phyloP scores from a whole-genome alignment of 2,888 invertebrate genomes.

The Pachliopta kotzebuea region DNA sequence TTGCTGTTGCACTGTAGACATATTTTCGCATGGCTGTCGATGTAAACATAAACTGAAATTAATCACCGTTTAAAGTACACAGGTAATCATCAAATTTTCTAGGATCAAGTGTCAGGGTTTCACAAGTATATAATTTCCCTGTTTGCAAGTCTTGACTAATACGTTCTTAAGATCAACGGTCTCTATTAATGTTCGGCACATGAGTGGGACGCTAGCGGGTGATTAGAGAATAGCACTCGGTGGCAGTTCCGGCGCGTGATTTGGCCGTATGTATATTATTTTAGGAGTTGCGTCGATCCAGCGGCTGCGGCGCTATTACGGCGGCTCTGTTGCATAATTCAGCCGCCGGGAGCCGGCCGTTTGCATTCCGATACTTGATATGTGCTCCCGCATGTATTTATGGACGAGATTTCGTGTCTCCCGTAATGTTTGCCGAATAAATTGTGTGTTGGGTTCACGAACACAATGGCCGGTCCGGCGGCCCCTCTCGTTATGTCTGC shows the following conservation, averaged over 20 bases:
- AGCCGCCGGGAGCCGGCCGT: conserved; percentile 72
- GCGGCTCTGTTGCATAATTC: conserved; percentile 77
- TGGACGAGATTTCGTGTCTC: conserved; percentile 79
- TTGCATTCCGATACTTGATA: conserved; percentile 80
- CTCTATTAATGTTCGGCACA: too few relatives aligned
- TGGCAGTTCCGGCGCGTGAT: conserved; percentile 33
- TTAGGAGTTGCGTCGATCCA: conserved; percentile 64
- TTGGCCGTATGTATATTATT: conserved; percentile 54
- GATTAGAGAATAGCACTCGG: conserved; percentile 3
- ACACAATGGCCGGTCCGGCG: conserved; percentile 75
- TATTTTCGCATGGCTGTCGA: not conserved
- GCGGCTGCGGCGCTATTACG: conserved; percentile 61
- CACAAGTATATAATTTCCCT: too few relatives aligned
- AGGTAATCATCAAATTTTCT: too few relatives aligned
- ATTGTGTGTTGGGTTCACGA: conserved; percentile 64
- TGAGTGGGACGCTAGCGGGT: not conserved
- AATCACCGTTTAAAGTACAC: too few relatives aligned
- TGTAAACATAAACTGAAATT: too few relatives aligned
- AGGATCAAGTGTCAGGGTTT: too few relatives aligned
- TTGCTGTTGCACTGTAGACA: not conserved
- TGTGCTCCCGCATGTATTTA: conserved; percentile 81
- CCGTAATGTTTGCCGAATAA: conserved; percentile 79
- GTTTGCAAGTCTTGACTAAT: too few relatives aligned
- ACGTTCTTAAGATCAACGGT: too few relatives aligned
- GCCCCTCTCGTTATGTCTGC: conserved; percentile 78